Conservation (phyloP, 2,888 invertebrate genomes). For the Sinelater perroti region DNA sequence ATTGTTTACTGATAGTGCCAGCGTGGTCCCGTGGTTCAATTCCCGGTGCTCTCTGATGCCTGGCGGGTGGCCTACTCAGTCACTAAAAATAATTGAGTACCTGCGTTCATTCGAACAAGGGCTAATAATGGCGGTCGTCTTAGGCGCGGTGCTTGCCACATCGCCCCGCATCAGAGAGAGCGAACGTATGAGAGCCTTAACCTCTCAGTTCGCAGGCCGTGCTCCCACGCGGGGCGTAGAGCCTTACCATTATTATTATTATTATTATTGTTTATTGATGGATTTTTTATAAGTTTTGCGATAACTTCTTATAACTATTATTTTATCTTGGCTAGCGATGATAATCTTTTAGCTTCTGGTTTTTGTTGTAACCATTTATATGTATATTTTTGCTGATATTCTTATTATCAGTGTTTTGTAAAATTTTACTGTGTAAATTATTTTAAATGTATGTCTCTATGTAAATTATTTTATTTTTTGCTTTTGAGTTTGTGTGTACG, state of each 20-base stretch:
- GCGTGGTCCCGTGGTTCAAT: no score
- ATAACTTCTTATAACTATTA: constrained; percentile 20
- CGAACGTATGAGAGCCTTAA: no score
- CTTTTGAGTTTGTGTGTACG: not conserved
- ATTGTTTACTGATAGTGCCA: not conserved
- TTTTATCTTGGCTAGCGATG: constrained; percentile 24
- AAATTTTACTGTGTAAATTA: not conserved
- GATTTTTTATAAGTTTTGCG: constrained; percentile 2
- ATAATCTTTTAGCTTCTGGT: constrained; percentile 23
- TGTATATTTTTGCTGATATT: constrained; percentile 7
- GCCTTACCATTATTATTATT: no score
- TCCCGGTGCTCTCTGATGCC: no score
- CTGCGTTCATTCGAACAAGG: no score
- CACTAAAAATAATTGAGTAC: no score
- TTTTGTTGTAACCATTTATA: constrained; percentile 5
- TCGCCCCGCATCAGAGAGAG: no score
- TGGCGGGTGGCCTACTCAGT: no score
- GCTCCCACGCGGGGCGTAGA: no score
- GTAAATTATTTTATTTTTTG: constrained; percentile 1
- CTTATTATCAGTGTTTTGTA: not conserved
- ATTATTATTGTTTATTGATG: not conserved
- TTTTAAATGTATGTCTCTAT: not conserved
- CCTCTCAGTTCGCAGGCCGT: no score
- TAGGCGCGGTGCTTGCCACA: no score
- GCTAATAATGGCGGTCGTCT: no score